Base-by-base conservation (phyloP, 2,888 invertebrate genomes). In the Drosophila borealis region DNA sequence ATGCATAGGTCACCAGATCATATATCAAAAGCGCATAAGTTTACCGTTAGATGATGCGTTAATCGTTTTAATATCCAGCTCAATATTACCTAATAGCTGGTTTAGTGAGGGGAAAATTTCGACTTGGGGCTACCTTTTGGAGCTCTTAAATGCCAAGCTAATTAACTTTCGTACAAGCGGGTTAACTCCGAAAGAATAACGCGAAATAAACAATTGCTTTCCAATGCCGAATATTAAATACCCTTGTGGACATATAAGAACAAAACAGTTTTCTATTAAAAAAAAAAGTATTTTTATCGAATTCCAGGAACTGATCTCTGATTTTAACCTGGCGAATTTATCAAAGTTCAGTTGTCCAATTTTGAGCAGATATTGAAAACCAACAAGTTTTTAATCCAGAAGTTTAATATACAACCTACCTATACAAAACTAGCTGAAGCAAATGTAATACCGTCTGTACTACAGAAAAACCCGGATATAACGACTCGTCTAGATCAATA, bases 41-140 rank as follows among this genome's bases (percentile, higher is more conserved):
- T 74, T 76, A 88, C 85, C 88, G 85, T 88, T 86, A 82, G 79
- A 87, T 78, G 64, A 70, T 70, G 75, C 74, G 78, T 84, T 81
- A 73, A 87, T 62, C 69, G 74, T 42, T 57, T 68, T 50, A 54
- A 49, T 65, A 66, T 67, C 46, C 41, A 65, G 65, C 21, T 44
- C 33, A 62, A 74, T 69, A 74, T 86, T 78, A 70, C 74, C 74
- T 78, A 86, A 82, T 73, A 68, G 49, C 46, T 42, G 44, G 36
- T 6, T 17, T 34, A 11, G n/a, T 36, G 44, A 25, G 11, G 21
- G 25, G 5, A 33, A 59, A 17, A 54, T 44, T 41, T 39, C 25
- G 57, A 57, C 14, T 59, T 33, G 8, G 39, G 4, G 21, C 36
- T 63, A 51, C n/a, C 8, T 44, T 45, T 34, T 34, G 66, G 33